These are phyloP conservation scores for Buathra laborator DNA, from an alignment of 2,888 invertebrate species.

Conservation along the genomic window DNA sequence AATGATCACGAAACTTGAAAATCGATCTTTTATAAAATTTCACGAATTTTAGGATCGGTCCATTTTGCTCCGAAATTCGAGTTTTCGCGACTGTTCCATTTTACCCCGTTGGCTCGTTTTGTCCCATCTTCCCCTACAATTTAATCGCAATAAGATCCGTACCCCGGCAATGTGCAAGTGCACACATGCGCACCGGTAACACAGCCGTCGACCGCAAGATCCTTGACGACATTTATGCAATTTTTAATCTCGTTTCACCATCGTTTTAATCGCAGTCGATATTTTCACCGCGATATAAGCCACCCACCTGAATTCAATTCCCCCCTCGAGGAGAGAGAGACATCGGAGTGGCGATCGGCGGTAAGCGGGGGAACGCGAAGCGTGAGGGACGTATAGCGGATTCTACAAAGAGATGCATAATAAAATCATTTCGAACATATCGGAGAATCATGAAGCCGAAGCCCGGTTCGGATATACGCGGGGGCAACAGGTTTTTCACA, in stretches of 20 bases:
- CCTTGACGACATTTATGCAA: constrained; percentile 58
- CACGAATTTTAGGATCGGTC: too few relatives aligned
- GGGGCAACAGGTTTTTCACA: constrained; percentile 61
- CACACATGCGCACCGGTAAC: neutral
- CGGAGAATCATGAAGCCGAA: constrained; percentile 42
- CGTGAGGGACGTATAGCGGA: constrained; percentile 6
- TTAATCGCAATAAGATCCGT: neutral
- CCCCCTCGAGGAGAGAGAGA: neutral
- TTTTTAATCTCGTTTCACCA: constrained; percentile 28
- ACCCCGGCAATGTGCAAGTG: neutral
- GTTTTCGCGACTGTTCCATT: too few relatives aligned
- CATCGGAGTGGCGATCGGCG: neutral
- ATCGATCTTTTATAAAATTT: too few relatives aligned
- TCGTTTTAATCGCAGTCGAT: constrained; percentile 50
- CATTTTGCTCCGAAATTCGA: too few relatives aligned
- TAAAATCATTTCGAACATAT: constrained; percentile 50
- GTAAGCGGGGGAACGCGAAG: neutral
- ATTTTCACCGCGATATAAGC: constrained; percentile 21
- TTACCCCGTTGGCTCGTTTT: too few relatives aligned
- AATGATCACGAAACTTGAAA: too few relatives aligned
- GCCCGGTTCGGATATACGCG: neutral
- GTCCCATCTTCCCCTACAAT: too few relatives aligned
- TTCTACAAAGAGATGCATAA: constrained; percentile 15
- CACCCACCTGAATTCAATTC: constrained; percentile 21
- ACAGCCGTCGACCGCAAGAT: constrained; percentile 44